Conservation (phyloP, 2,797 vertebrate genomes). For the Avahi laniger region DNA sequence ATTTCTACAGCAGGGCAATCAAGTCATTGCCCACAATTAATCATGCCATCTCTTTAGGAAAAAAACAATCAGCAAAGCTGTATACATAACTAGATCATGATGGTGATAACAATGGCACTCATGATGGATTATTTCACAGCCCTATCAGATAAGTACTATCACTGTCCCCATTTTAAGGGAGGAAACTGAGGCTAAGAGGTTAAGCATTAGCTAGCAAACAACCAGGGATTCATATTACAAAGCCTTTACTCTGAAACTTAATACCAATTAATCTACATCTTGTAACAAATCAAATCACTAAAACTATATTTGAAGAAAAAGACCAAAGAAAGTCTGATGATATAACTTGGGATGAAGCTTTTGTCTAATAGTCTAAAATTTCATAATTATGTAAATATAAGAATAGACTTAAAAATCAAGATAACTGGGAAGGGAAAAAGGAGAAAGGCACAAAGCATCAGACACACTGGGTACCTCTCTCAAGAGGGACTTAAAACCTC, state of each 20-base stretch:
- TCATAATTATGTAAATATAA: not conserved
- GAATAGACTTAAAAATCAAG: not conserved
- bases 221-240: not conserved
- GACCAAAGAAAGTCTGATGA: not conserved
- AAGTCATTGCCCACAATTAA: not conserved
- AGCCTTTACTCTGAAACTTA: not conserved
- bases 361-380: not conserved
- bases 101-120: not conserved
- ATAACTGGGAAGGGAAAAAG: not conserved
- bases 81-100: not conserved
- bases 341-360: not conserved
- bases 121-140: not conserved
- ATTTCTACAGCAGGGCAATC: not conserved
- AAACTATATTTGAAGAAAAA: not conserved
- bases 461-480: not conserved
- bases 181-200: not conserved
- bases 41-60: not conserved
- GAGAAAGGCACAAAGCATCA: not conserved
- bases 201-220: not conserved
- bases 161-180: not conserved
- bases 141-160: not conserved
- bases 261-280: not conserved
- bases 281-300: slow-evolving; percentile 15
- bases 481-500: not conserved
- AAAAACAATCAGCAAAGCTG: not conserved